Base-by-base conservation (phyloP, 2,888 invertebrate species). In the Nemapogon koenigi region DNA sequence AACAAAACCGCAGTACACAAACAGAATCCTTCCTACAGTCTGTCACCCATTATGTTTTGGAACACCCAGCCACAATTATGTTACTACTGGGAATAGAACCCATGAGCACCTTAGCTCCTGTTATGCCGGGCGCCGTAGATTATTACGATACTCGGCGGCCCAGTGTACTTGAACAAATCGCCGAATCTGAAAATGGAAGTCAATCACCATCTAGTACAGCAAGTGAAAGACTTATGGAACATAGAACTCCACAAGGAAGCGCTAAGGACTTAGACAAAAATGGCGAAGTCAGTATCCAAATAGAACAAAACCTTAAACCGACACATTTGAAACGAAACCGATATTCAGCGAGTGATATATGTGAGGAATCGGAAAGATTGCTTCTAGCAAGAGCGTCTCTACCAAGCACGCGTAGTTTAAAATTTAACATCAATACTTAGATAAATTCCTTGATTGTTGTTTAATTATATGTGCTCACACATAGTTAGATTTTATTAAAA, bases 31-130 rank as follows among this genome's bases (percentile, higher is more conserved):
- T 82, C 45, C 71, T 82, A 7, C 84, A 84, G 48, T 60, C 81
- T 39, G 73, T 88, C 35, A 83, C 84, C 29, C 78, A 81, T 41
- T 88, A 85, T 61, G 85, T 91, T 28, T 67, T 86, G 53, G 84
- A 87, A 45, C 88, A 91, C 67, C 89, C 90, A 0, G 84, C 85
- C 2, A 82, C 86, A 15, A 89, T 89, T 13, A 80, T 91, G 62
- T 81, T 86, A 26, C 82, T 90, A 25, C 72, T 91, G 31, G 90
- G 90, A 7, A 75, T 91, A 40, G 88, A 90, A 50, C 83, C 89
- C 2, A 71, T 73, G 62, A 79, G 63, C 31, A 66, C 62, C 44
- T 49, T 78, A 2, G 47, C 68, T 3, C 70, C 75, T 0, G 67
- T 65, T 43, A 49, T 81, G 59, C 50, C 78, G 41, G 45, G 80